Evolutionary conservation across 2,113 vertebrate species (phyloP), one percentile per base, ranked within the genome.

Genomic region (Hirundichthys speculiger): DNA sequence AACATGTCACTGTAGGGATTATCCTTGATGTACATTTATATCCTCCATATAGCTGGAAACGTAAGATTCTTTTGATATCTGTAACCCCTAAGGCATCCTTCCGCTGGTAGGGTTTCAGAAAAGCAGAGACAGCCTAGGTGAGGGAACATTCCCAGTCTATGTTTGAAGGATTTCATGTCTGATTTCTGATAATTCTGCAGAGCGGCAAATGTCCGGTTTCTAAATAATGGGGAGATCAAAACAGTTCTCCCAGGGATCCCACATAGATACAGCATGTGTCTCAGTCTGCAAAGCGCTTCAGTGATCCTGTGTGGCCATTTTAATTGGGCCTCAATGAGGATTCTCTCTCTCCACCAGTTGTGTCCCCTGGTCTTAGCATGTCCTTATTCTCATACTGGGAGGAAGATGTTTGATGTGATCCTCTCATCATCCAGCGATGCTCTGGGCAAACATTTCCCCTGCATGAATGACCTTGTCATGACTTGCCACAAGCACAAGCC

Each of bases 291-390:
- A 73, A 76, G 55, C 75, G 63, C 73, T 73, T 21, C 12, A 15
- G 14, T 76, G 69, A 65, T 70, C 69, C 73, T 67, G n/a, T 78
- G 78, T 68, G 84, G 56, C 59, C 66, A 24, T 84, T 86, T 82
- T 90, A 90, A 90, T 86, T 90, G 86, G 85, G 68, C 76, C 76
- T 65, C 49, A 64, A 74, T 70, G 64, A 75, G 55, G 48, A 53
- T 67, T 76, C 21, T 60, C 27, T 57, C 70, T 70, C 30, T 67
- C n/a, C 40, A 50, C 24, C 38, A 52, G 40, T 16, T 51, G 27
- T 69, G 62, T 52, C 47, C 56, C 20, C 30, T 51, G 51, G 48
- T 60, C 48, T 64, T 34, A 61, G 20, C 14, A 24, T 12, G 15
- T 19, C 13, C 25, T 15, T 19, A 56, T 49, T 13, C 50, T 67